Evolutionary conservation across 2,888 invertebrate species (phyloP).

Genomic region (Spodoptera picta): DNA sequence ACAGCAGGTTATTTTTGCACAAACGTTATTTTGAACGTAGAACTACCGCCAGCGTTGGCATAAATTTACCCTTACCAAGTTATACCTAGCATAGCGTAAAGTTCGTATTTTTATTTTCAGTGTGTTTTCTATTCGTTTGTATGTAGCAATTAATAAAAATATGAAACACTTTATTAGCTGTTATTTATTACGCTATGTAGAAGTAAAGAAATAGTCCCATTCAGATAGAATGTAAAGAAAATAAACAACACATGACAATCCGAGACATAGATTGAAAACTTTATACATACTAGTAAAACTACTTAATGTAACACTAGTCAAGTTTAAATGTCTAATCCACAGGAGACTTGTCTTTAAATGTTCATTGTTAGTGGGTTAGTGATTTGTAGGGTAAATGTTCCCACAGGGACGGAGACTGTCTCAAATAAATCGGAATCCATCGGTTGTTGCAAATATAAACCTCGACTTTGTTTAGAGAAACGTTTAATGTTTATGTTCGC

Average conservation of each 20-base stretch:
- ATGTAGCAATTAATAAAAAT: too few relatives aligned
- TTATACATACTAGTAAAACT: neutral
- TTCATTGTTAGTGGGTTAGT: constrained; percentile 50
- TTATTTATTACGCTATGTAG: too few relatives aligned
- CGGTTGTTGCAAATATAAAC: constrained; percentile 66
- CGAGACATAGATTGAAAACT: too few relatives aligned
- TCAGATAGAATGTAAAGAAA: too few relatives aligned
- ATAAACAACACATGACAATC: too few relatives aligned
- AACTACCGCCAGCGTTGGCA: constrained; percentile 28
- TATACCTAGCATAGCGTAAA: constrained; percentile 4
- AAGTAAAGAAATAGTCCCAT: too few relatives aligned
- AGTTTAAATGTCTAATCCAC: constrained; percentile 36
- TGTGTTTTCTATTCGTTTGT: neutral
- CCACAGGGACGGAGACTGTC: constrained; percentile 20
- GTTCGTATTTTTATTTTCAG: constrained; percentile 8
- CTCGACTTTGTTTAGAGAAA: constrained; percentile 74
- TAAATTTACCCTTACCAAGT: constrained; percentile 31
- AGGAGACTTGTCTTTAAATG: constrained; percentile 40
- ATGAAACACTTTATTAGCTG: too few relatives aligned
- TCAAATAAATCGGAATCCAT: constrained; percentile 36
- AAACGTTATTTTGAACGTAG: constrained; percentile 47
- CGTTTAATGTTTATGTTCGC: constrained; percentile 78
- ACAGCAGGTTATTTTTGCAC: constrained; percentile 61
- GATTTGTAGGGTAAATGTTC: constrained; percentile 39
- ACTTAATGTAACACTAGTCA: constrained; percentile 13